Evolutionary conservation across 2,113 vertebrate genomes (phyloP).

Genomic region (Pardalotus punctatus): DNA sequence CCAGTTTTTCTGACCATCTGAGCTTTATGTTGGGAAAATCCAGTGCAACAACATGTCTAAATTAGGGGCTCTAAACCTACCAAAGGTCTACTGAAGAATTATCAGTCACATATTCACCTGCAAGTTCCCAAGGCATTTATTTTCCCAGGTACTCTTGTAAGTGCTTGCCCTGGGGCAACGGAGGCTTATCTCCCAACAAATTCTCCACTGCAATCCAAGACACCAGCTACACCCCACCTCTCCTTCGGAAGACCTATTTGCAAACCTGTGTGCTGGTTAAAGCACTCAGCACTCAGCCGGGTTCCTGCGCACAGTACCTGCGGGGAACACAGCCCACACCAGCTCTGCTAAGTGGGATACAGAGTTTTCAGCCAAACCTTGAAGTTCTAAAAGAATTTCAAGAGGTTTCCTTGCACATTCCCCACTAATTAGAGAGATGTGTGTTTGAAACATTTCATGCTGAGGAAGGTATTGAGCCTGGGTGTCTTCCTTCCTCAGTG

Average conservation of each 20-base stretch:
- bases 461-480: neutral
- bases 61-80: neutral
- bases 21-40: neutral
- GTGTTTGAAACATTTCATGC: neutral
- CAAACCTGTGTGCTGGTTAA: neutral
- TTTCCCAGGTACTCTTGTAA: neutral
- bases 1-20: neutral
- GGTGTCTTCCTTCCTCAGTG: neutral
- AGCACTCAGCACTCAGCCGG: neutral
- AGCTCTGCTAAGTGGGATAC: fast-evolving
- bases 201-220: neutral
- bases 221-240: neutral
- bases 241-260: neutral
- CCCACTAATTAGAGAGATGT: neutral
- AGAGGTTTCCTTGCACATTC: neutral
- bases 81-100: neutral
- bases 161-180: neutral
- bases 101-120: neutral
- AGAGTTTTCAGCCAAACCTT: neutral
- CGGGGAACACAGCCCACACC: fast-evolving
- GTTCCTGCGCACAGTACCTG: fast-evolving
- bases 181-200: neutral
- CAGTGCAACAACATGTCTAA: neutral
- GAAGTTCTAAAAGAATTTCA: neutral
- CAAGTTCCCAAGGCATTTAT: neutral